Base-by-base conservation (phyloP, 64 coral and sea anemone genomes). In the Pocillopora verrucosa region DNA sequence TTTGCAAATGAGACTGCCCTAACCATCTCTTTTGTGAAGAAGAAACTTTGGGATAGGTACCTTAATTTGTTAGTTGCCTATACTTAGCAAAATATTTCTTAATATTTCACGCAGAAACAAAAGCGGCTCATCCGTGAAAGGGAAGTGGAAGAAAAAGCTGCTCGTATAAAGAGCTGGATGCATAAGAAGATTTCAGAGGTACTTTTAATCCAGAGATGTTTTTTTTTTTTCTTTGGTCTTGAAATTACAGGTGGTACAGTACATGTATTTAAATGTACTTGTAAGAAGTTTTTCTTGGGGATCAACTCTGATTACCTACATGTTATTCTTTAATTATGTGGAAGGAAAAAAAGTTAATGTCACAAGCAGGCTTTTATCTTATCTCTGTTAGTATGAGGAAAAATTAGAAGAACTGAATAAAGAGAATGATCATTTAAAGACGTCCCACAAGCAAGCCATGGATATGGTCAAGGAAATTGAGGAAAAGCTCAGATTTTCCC, bases 151-250 rank as follows among this genome's bases (percentile, higher is more conserved):
- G 91, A 89, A 13, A 96, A 96, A 64, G 92, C 88, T 57, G 20
- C 88, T 24, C 84, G 86, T 37, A 96, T 96, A 38, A 93, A 92
- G 82, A 89, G 77, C 45, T 96, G 95, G 95, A 92, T 96, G 36
- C 95, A 96, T 60, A 93, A 93, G 36, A 96, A 96, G 82, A 91
- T 96, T 86, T 67, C 82, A 60, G 91, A 96, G 91, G 95, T 96
- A 70, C 37, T 7, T 16, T 22, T 35, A 78, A 59, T 89, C 15
- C 16, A 89, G 19, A 25, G 1, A 70, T 70, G 20, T 70, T 11
- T 70, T 7, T 9, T 68, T 68, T 11, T 5, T 70, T 20, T 70
- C 11, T 70, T 6, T 70, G 10, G 19, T 24, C 3, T n/a, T 69
- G 3, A n/a, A 67, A 65, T 14, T 56, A 9, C 5, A 19, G 3